These are phyloP conservation scores for Tiphia femorata DNA, from an alignment of 2,888 invertebrate genomes.

Conservation along the genomic window DNA sequence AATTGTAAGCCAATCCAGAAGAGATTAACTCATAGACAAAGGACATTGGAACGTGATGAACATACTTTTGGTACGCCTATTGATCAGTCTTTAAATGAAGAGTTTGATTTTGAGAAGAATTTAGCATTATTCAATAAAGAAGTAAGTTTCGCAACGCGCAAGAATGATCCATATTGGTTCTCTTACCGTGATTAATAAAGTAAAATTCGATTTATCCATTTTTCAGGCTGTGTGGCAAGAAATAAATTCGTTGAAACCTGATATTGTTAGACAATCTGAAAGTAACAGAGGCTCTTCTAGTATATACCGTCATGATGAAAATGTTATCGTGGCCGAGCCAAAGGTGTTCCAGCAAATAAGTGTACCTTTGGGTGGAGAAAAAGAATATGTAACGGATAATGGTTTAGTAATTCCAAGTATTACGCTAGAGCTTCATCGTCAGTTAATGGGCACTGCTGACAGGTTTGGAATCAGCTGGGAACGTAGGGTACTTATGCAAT, in stretches of 20 bases:
- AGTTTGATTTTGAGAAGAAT: constrained; percentile 96
- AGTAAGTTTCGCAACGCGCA: constrained; percentile 48
- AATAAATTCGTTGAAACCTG: constrained; percentile 77
- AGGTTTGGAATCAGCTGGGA: constrained; percentile 77
- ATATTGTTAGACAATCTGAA: constrained; percentile 73
- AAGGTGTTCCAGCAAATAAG: constrained; percentile 78
- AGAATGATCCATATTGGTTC: neutral
- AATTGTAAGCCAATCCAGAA: constrained; percentile 69
- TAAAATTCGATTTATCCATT: constrained; percentile 1
- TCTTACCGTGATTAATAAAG: neutral
- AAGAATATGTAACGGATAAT: constrained; percentile 84
- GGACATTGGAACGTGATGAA: constrained; percentile 74
- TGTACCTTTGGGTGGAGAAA: constrained; percentile 75
- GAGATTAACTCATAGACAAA: constrained; percentile 54
- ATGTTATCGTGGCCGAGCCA: constrained; percentile 79
- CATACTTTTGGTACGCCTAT: constrained; percentile 83
- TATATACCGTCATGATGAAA: constrained; percentile 88
- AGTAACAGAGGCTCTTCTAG: constrained; percentile 50
- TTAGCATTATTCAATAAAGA: constrained; percentile 90
- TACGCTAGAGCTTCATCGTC: constrained; percentile 75
- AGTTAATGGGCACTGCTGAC: constrained; percentile 79
- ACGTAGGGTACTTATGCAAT: constrained; percentile 64
- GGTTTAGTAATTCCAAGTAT: constrained; percentile 86
- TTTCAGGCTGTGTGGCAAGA: constrained; percentile 81
- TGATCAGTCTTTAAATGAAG: constrained; percentile 77